phyloP scores from a whole-genome alignment of 2,888 invertebrate species.

The Plusia festucae region DNA sequence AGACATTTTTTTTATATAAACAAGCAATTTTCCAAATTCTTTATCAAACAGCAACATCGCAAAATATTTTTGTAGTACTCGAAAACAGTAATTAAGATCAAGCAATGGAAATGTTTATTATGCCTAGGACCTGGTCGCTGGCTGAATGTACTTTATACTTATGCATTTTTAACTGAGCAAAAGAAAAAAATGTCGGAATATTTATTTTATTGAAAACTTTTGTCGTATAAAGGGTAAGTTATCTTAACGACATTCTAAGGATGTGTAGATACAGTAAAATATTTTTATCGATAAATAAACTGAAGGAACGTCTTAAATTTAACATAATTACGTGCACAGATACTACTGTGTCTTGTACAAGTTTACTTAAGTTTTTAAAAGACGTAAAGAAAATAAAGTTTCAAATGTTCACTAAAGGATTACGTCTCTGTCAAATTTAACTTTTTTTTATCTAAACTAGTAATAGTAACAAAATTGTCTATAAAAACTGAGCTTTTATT shows the following conservation, averaged over 20 bases:
- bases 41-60: slow-evolving; percentile 48
- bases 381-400: neutral
- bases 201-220: slow-evolving; percentile 28
- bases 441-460: too few relatives aligned
- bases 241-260: slow-evolving; percentile 23
- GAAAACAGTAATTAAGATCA: slow-evolving; percentile 79
- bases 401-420: neutral
- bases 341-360: neutral
- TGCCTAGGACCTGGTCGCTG: slow-evolving; percentile 58
- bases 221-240: slow-evolving; percentile 18
- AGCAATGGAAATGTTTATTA: slow-evolving; percentile 74
- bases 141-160: slow-evolving; percentile 55
- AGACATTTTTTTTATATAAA: too few relatives aligned
- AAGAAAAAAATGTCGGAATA: slow-evolving; percentile 9
- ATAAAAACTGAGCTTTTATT: too few relatives aligned
- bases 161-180: slow-evolving; percentile 64
- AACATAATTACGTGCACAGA: slow-evolving; percentile 4
- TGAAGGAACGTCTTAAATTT: neutral
- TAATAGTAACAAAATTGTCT: too few relatives aligned
- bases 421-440: too few relatives aligned
- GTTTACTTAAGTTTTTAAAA: neutral
- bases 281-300: slow-evolving; percentile 12
- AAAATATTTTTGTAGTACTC: slow-evolving; percentile 66
- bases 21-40: slow-evolving; percentile 56
- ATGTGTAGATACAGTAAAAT: slow-evolving; percentile 11